These are phyloP conservation scores for Drosophila lacteicornis DNA, from an alignment of 1,140 invertebrate species.

Conservation along the genomic window DNA sequence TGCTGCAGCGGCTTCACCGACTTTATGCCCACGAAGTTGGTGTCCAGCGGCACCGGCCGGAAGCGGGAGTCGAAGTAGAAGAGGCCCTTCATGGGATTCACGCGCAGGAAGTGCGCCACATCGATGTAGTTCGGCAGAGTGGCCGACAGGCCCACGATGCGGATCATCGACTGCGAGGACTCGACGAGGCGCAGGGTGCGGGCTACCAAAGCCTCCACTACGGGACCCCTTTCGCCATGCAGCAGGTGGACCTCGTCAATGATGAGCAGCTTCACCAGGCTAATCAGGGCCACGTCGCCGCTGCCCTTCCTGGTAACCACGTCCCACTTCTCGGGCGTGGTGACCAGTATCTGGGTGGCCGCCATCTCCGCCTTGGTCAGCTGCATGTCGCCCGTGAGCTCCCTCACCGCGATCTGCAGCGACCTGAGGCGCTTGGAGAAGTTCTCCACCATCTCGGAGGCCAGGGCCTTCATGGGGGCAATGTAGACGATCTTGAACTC, in stretches of 20 bases:
- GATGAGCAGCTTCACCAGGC: conserved; percentile 96
- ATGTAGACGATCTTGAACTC: conserved; percentile 99
- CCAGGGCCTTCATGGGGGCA: conserved; percentile 99
- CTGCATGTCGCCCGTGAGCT: conserved; percentile 99
- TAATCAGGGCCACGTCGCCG: conserved; percentile 95
- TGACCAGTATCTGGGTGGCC: conserved; percentile 98
- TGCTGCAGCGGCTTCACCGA: conserved; percentile 90
- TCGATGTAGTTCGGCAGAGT: conserved; percentile 99
- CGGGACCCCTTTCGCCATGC: conserved; percentile 98
- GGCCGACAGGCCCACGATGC: conserved; percentile 98
- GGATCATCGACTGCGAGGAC: conserved; percentile 97
- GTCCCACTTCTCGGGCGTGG: conserved; percentile 99
- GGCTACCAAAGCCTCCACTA: conserved; percentile 98
- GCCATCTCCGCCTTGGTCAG: conserved; percentile 97
- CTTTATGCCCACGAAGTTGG: conserved; percentile 97
- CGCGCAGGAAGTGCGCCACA: conserved; percentile 96
- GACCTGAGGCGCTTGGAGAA: conserved; percentile 92
- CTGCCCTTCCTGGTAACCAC: conserved; percentile 97
- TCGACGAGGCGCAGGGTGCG: conserved; percentile 97
- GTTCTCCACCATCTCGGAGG: conserved; percentile 98
- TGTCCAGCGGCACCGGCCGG: conserved; percentile 96
- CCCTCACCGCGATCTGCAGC: conserved; percentile 90
- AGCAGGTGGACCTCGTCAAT: conserved; percentile 99
- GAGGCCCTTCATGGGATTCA: conserved; percentile 96
- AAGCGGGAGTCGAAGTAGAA: conserved; percentile 99